Evolutionary conservation across 2,797 vertebrate species (phyloP).

Genomic region (Syngnathus acus): DNA sequence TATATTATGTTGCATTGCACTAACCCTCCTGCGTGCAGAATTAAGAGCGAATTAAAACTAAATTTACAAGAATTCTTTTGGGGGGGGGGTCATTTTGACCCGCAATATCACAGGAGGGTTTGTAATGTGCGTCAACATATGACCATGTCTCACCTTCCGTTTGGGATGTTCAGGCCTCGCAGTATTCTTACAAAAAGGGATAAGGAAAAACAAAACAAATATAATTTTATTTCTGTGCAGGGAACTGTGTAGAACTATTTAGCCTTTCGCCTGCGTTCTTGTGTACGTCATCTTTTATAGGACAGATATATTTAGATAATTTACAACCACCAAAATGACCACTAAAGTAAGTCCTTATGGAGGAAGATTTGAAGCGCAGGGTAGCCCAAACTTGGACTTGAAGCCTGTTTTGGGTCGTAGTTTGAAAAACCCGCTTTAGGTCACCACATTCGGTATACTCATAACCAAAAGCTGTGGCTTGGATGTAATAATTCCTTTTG

Average conservation of each 20-base stretch:
- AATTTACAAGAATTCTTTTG: neutral
- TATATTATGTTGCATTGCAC: conserved; percentile 17
- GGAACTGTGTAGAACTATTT: neutral
- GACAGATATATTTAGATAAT: neutral
- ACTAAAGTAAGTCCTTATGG: neutral
- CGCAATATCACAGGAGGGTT: conserved; percentile 1
- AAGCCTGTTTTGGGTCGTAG: neutral
- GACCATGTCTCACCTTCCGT: conserved; percentile 62
- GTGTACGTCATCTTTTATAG: neutral
- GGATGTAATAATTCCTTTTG: neutral
- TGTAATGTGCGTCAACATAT: conserved; percentile 21
- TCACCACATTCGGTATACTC: neutral
- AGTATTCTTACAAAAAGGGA: conserved; percentile 61
- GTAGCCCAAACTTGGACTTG: neutral
- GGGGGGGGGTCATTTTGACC: too few species aligned
- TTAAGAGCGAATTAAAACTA: neutral
- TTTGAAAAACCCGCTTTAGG: neutral
- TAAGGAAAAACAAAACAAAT: conserved; percentile 52
- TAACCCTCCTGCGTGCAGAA: conserved; percentile 5
- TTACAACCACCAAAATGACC: conserved; percentile 4
- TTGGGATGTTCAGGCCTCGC: conserved; percentile 64
- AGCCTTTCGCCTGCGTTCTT: neutral
- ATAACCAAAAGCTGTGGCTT: neutral
- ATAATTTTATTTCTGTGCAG: neutral
- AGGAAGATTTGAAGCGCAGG: neutral